Conservation (phyloP, 2,888 invertebrate genomes). For the Melanophora roralis region DNA sequence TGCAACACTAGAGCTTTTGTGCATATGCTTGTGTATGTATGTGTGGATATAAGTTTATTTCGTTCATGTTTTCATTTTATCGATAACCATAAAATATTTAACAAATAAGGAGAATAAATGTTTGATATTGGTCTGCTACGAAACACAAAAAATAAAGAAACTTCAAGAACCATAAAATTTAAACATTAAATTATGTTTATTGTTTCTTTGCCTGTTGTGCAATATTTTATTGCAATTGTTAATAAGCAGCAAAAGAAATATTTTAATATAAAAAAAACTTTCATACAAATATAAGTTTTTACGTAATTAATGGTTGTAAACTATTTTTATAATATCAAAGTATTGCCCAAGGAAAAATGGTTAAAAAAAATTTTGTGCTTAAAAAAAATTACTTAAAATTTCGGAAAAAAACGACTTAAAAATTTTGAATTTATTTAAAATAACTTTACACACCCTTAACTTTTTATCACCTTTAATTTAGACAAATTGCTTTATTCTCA, state of each 20-base stretch:
- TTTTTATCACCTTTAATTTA: no score
- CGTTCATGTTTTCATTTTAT: slow-evolving; percentile 33
- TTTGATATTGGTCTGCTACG: slow-evolving; percentile 7
- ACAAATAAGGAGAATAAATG: slow-evolving; percentile 14
- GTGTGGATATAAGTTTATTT: not conserved
- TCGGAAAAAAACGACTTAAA: no score
- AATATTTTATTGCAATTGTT: not conserved
- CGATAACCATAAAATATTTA: slow-evolving; percentile 46
- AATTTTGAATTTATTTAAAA: no score
- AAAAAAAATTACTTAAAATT: no score
- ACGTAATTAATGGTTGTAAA: not conserved
- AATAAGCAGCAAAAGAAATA: not conserved
- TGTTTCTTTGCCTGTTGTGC: no score
- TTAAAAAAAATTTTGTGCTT: no score
- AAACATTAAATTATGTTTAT: slow-evolving; percentile 47
- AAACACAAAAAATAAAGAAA: slow-evolving; percentile 17
- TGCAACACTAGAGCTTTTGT: no score
- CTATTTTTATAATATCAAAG: not conserved
- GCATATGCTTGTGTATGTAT: not conserved
- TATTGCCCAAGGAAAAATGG: no score
- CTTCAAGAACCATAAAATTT: slow-evolving; percentile 39
- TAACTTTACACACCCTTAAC: no score
- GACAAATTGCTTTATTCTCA: no score
- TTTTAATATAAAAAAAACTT: not conserved
- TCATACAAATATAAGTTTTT: no score